Percentiles rank a stretch among this genome's conserved stretches.
These are phyloP conservation scores for Hyposoter didymator DNA, from an alignment of 2,888 invertebrate species.

Conservation along the genomic window DNA sequence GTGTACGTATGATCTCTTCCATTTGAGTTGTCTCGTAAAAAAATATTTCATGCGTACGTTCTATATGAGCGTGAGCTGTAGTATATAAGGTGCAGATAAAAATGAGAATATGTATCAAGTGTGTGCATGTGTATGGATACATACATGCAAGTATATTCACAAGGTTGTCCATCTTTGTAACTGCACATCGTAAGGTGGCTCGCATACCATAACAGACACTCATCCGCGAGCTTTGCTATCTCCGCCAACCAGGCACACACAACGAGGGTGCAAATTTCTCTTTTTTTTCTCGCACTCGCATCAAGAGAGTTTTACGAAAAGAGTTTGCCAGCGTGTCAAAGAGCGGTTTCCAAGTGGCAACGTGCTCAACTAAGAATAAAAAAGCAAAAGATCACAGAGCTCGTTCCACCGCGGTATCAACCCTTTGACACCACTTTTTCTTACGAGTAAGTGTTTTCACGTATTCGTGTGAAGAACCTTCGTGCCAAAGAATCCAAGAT, in stretches of 20 bases:
- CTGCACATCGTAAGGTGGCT: slow-evolving; percentile 15
- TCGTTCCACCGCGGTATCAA: slow-evolving; percentile 26
- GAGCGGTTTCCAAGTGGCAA: slow-evolving; percentile 34
- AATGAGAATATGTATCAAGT: slow-evolving; percentile 1
- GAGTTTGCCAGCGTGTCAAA: slow-evolving; percentile 16
- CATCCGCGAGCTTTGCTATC: slow-evolving; percentile 54
- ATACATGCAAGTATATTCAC: neutral
- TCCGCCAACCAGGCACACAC: slow-evolving; percentile 47
- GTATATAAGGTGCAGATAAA: slow-evolving; percentile 8
- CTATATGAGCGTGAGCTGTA: slow-evolving; percentile 67
- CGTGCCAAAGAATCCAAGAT: neutral
- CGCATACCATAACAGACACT: slow-evolving; percentile 47
- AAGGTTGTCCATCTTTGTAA: slow-evolving; percentile 31
- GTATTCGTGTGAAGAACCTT: neutral
- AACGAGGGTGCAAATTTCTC: slow-evolving; percentile 21
- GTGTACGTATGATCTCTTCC: slow-evolving; percentile 13
- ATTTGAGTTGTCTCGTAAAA: slow-evolving; percentile 41
- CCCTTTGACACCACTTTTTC: slow-evolving; percentile 39
- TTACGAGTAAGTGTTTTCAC: neutral
- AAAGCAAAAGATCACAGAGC: slow-evolving; percentile 40
- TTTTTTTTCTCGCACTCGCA: slow-evolving; percentile 25
- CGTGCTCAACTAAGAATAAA: neutral
- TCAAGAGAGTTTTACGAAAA: slow-evolving; percentile 31
- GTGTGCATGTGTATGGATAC: neutral
- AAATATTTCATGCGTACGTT: slow-evolving; percentile 12